phyloP scores from a whole-genome alignment of 2,797 vertebrate species.

The Sebastes wilsoni region DNA sequence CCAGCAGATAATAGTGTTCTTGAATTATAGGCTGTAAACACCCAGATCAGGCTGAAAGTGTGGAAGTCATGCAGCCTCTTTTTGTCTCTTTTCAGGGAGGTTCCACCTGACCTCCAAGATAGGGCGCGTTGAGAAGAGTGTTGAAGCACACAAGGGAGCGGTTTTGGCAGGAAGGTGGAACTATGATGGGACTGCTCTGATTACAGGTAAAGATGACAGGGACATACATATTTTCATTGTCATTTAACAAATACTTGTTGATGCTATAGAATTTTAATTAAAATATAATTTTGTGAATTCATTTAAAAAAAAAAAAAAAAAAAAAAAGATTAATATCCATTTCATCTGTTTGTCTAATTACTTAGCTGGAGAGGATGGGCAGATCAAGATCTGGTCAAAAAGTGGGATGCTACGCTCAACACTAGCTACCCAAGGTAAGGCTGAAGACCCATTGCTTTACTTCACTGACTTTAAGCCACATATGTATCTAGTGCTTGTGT shows the following conservation, averaged over 20 bases:
- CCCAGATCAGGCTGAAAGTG: neutral
- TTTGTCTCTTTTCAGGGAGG: conserved; percentile 85
- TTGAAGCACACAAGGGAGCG: conserved; percentile 95
- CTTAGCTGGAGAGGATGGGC: conserved; percentile 94
- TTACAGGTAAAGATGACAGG: conserved; percentile 86
- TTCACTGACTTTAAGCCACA: neutral
- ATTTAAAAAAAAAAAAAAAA: neutral
- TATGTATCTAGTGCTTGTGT: neutral
- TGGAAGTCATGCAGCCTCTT: neutral
- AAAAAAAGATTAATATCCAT: neutral
- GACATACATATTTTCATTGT: neutral
- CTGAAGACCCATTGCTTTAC: neutral
- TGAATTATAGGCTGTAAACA: neutral
- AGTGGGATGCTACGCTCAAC: conserved; percentile 97
- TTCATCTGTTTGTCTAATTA: conserved; percentile 25
- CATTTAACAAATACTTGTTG: neutral
- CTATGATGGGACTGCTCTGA: conserved; percentile 93
- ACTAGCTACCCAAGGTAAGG: conserved; percentile 92
- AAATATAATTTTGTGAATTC: neutral
- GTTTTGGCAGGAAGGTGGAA: conserved; percentile 96
- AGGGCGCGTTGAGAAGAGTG: conserved; percentile 94
- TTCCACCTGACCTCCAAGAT: conserved; percentile 93
- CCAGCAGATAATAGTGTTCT: neutral
- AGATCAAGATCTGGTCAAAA: conserved; percentile 99
- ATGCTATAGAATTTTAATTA: neutral